phyloP scores from a whole-genome alignment of 1,140 invertebrate species.

The Drosophila cardini region DNA sequence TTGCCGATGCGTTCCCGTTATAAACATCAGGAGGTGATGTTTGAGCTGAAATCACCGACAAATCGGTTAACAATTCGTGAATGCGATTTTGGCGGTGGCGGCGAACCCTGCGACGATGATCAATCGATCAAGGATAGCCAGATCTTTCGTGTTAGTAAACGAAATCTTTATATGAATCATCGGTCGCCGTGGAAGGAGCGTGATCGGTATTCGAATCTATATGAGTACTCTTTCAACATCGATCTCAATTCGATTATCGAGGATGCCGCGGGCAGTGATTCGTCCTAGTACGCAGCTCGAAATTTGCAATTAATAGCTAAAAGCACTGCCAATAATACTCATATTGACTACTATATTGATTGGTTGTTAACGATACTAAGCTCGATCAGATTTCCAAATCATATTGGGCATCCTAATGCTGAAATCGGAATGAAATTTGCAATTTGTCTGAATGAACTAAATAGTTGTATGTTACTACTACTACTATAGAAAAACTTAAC shows the following conservation, averaged over 20 bases:
- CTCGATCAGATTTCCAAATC: background rate
- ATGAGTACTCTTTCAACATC: conserved; percentile 84
- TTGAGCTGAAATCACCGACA: conserved; percentile 82
- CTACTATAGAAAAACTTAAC: no score
- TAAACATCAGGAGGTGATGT: conserved; percentile 82
- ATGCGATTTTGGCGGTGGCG: conserved; percentile 84
- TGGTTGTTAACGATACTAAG: conserved; percentile 19
- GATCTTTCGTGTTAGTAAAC: conserved; percentile 85
- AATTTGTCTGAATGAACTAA: conserved; percentile 5
- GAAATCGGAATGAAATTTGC: background rate
- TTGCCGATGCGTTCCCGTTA: conserved; percentile 77
- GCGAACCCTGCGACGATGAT: conserved; percentile 84
- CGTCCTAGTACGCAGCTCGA: conserved; percentile 84
- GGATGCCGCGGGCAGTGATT: conserved; percentile 84
- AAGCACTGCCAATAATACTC: conserved; percentile 28
- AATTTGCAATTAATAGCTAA: conserved; percentile 23
- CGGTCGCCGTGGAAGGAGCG: conserved; percentile 83
- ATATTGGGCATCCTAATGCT: background rate
- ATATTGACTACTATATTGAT: conserved; percentile 10
- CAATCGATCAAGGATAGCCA: conserved; percentile 84
- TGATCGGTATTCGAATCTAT: conserved; percentile 84
- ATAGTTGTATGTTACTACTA: background rate
- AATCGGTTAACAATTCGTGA: conserved; percentile 83
- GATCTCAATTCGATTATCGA: conserved; percentile 85
- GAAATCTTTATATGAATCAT: conserved; percentile 85